Conservation (phyloP, 2,797 vertebrate species). For the Gadopsis bispinosus region DNA sequence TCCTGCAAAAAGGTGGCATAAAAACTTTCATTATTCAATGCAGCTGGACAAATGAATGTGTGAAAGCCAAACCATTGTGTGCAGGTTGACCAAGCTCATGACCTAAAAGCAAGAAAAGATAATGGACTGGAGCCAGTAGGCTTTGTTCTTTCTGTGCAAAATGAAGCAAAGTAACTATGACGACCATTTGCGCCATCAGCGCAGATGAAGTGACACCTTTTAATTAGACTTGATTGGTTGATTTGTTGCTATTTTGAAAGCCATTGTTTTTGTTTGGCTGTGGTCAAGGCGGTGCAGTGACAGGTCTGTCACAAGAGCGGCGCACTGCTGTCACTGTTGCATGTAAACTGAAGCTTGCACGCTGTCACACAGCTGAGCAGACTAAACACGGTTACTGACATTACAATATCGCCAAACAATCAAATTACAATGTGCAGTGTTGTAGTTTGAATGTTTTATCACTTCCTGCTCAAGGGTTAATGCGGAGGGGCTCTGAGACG, state of each 20-base stretch:
- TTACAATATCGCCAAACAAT: not conserved
- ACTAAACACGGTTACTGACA: constrained; percentile 14
- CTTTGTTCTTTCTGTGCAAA: not conserved
- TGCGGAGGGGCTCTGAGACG: constrained; percentile 15
- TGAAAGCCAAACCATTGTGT: not conserved
- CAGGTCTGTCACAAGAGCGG: constrained; percentile 9
- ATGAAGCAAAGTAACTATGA: constrained; percentile 11
- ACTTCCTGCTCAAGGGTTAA: constrained; percentile 24
- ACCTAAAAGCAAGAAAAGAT: not conserved
- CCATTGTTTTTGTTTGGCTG: not conserved
- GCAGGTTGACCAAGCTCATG: constrained; percentile 7
- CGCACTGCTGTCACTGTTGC: not conserved
- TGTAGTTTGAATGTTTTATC: constrained; percentile 35
- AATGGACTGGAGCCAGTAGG: not conserved
- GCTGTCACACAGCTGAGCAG: not conserved
- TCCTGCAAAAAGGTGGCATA: not conserved
- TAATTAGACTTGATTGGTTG: constrained; percentile 8
- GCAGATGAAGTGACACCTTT: constrained; percentile 4
- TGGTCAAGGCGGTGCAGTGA: not conserved
- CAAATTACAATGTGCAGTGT: constrained; percentile 1
- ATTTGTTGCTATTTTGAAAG: not conserved
- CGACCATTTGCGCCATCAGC: not conserved
- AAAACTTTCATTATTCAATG: not conserved
- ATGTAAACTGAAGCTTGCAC: not conserved
- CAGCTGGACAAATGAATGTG: not conserved